These are phyloP conservation scores for Ascidia mentula DNA, from an alignment of 23 tunicate species.

Conservation along the genomic window DNA sequence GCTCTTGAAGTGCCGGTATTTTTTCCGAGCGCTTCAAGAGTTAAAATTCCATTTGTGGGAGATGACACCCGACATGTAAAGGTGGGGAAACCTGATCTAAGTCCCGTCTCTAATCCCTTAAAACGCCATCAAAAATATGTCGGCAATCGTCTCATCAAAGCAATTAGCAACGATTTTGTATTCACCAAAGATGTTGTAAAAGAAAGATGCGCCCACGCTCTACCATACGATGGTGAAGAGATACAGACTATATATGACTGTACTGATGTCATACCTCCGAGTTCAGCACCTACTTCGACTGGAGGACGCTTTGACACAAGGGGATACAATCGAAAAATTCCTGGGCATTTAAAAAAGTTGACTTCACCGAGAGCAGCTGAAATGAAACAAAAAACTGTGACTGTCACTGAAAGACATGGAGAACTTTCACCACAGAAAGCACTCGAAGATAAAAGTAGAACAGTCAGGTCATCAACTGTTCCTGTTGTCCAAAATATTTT, in stretches of 20 bases:
- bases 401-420: slow-evolving; percentile 54
- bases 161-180: slow-evolving; percentile 46
- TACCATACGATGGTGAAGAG: slow-evolving; percentile 55
- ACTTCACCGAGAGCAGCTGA: slow-evolving; percentile 42
- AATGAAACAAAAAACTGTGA: slow-evolving; percentile 18
- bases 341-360: slow-evolving; percentile 47
- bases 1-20: slow-evolving; percentile 77
- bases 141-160: slow-evolving; percentile 31
- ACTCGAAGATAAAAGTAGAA: not conserved
- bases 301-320: slow-evolving; percentile 71
- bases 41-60: slow-evolving; percentile 89
- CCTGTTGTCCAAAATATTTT: not conserved
- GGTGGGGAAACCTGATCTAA: slow-evolving; percentile 18
- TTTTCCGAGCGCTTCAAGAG: slow-evolving; percentile 84
- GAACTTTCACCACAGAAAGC: not conserved
- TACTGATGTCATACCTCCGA: slow-evolving; percentile 27
- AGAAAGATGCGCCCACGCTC: slow-evolving; percentile 63
- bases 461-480: too few species aligned
- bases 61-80: slow-evolving; percentile 75
- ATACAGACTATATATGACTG: slow-evolving; percentile 43
- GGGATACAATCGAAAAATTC: slow-evolving; percentile 62
- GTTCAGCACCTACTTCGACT: not conserved
- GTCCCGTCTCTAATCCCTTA: slow-evolving; percentile 57
- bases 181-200: slow-evolving; percentile 63
- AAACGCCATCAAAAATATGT: slow-evolving; percentile 54